Conservation (phyloP, 2,113 vertebrate species). For the human region GRCh38 chr4:67025001-67025500, state of each 20-base stretch:
- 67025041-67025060: not conserved
- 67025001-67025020: not conserved
- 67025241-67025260: not conserved
- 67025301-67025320: not conserved
- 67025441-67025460: not conserved
- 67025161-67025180: not conserved
- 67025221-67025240: not conserved
- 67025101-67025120: constrained; percentile 26
- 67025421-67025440: not conserved
- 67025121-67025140: not conserved
- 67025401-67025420: not conserved
- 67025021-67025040: not conserved
- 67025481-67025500: not conserved
- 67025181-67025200: not conserved
- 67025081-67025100: not conserved
- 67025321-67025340: not conserved
- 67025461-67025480: not conserved
- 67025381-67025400: not conserved
- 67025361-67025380: not conserved
- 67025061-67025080: not conserved
- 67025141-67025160: not conserved
- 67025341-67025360: not conserved
- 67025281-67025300: not conserved
- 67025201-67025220: not conserved
- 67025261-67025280: not conserved